Base-by-base conservation (phyloP, 2,888 invertebrate species). In the Drosophila anceps region DNA sequence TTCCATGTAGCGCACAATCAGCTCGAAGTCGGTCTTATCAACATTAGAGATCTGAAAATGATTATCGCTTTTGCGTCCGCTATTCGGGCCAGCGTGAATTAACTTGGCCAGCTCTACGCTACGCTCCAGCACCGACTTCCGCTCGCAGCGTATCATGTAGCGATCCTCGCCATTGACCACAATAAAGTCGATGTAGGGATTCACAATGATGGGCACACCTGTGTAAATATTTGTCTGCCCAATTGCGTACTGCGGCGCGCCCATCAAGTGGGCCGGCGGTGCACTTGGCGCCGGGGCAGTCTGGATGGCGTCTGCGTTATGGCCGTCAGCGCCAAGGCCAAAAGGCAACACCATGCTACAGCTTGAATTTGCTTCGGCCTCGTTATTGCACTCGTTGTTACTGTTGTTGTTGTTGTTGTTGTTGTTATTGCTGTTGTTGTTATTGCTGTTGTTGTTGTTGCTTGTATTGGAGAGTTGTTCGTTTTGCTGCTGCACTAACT, bases 81-180 rank as follows among this genome's bases (percentile, higher is more conserved):
- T 92, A 53, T 92, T 92, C 27, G 93, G 92, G 0, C 93, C 92
- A 20, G 93, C 92, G 46, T 92, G 92, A 65, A 93, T 92, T 12
- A 93, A 69, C 79, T 92, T 93, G 51, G 93, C 92, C 79, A 93
- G 60, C 73, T 93, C 93, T 33, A 93, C 92, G 67, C 93, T 93
- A 50, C 92, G 89, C 66, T 93, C 93, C 20, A 92, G 80, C 10
- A 93, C 91, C 4, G 91, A 91, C 60, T 92, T 92, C 2, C 93
- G 86, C 69, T 92, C 92, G 59, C 92, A 92, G 8, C 93, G 91
- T 39, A 93, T 93, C 92, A 93, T 91, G 53, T 92, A 92, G 13
- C 92, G 91, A 82, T 93, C 92, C n/a, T 93, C 92, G 37, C 92
- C 92, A 63, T 93, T 93, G 10, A 93, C 93, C 50, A 93, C 92